Evolutionary conservation across 2,888 invertebrate genomes (phyloP).

Genomic region (Epistrophe eligans): DNA sequence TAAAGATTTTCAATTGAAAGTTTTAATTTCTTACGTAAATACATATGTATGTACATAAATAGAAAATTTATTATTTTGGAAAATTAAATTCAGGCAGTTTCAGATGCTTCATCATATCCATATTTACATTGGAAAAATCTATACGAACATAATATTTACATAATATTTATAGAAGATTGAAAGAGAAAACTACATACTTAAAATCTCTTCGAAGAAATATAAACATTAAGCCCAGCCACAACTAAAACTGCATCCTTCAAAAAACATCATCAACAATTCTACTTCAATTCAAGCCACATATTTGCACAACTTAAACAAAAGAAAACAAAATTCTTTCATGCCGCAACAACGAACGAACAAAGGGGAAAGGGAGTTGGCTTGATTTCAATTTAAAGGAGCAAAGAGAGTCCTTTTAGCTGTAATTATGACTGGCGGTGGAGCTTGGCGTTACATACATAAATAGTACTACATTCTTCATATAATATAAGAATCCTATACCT

Average conservation of each 20-base stretch:
- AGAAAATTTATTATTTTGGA: conserved; percentile 51
- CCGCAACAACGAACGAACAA: neutral
- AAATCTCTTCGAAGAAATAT: conserved; percentile 10
- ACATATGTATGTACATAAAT: conserved; percentile 17
- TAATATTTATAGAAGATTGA: too few species aligned
- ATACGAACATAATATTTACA: too few species aligned
- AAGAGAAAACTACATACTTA: neutral
- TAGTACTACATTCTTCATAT: conserved; percentile 8
- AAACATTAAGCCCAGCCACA: conserved; percentile 46
- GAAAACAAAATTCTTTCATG: conserved; percentile 56
- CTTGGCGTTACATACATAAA: conserved; percentile 1
- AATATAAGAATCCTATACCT: conserved; percentile 32
- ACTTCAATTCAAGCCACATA: conserved; percentile 9
- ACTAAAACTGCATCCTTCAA: conserved; percentile 9
- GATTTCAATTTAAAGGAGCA: neutral
- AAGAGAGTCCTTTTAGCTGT: conserved; percentile 34
- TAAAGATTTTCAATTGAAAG: conserved; percentile 7
- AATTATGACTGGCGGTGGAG: conserved; percentile 8
- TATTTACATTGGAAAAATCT: neutral
- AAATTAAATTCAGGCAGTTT: conserved; percentile 29
- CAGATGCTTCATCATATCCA: neutral
- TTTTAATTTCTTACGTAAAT: conserved; percentile 8
- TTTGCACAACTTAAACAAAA: conserved; percentile 32
- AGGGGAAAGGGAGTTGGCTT: neutral
- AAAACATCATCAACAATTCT: conserved; percentile 16